Conservation (phyloP, 2,113 vertebrate genomes). For the Phaethornis superciliosus region DNA sequence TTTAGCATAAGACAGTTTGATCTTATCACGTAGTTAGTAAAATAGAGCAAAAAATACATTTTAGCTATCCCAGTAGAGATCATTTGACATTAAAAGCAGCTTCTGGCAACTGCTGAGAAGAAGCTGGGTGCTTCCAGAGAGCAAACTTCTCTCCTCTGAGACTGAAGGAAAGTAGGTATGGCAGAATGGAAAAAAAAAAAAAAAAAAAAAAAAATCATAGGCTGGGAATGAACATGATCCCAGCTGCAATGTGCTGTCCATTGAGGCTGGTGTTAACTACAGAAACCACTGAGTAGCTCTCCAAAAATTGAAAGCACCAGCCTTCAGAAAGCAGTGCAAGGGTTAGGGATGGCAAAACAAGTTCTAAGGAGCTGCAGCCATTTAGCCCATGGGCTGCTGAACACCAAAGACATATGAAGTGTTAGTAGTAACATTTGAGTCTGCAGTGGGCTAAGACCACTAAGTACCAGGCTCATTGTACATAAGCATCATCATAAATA, state of each 20-base stretch:
- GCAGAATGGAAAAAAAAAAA: not conserved
- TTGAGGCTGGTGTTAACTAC: not conserved
- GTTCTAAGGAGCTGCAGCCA: not conserved
- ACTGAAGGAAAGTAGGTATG: not conserved
- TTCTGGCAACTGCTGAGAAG: not conserved
- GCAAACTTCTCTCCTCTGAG: not conserved
- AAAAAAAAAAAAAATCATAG: no score
- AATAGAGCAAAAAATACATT: conserved; percentile 5
- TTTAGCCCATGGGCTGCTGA: not conserved
- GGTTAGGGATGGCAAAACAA: not conserved
- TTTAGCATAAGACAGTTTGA: not conserved
- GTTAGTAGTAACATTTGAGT: not conserved
- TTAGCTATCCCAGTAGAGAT: not conserved
- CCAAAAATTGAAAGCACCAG: not conserved
- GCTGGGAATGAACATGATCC: not conserved
- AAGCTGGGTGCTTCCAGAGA: not conserved
- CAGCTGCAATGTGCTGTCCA: not conserved
- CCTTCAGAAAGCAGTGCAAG: not conserved
- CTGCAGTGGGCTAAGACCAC: not conserved
- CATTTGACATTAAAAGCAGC: not conserved
- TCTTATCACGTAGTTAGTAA: not conserved
- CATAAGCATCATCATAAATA: not conserved
- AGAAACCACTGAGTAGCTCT: not conserved
- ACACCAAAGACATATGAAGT: not conserved
- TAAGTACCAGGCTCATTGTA: not conserved